These are phyloP conservation scores for Laupala kohalensis DNA, from an alignment of 1,140 invertebrate species.

Conservation along the genomic window DNA sequence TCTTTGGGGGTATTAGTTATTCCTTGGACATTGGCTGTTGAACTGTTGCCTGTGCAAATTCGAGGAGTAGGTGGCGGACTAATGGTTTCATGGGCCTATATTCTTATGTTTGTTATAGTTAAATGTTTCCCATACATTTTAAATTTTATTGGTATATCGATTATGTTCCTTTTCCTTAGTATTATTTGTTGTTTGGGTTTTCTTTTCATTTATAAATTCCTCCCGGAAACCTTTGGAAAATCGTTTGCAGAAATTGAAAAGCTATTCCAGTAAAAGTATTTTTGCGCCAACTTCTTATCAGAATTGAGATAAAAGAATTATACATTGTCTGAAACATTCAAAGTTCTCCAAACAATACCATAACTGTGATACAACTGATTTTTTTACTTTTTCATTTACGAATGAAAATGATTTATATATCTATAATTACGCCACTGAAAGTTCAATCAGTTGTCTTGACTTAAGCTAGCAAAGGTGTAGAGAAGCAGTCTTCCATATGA, in stretches of 20 bases:
- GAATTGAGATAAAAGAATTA: too few relatives aligned
- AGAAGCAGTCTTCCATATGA: too few relatives aligned
- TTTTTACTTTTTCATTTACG: too few relatives aligned
- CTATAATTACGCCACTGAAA: too few relatives aligned
- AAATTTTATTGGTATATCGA: constrained; percentile 32
- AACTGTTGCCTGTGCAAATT: constrained; percentile 38
- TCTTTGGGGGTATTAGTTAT: constrained; percentile 40
- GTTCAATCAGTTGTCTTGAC: too few relatives aligned
- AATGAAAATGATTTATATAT: too few relatives aligned
- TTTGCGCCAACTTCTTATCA: too few relatives aligned
- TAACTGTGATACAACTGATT: too few relatives aligned
- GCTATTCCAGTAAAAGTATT: constrained; percentile 20
- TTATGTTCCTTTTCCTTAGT: constrained; percentile 47
- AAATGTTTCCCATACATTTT: constrained; percentile 44
- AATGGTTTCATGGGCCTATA: constrained; percentile 43
- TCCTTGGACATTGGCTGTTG: constrained; percentile 47
- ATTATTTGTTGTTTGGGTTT: constrained; percentile 42
- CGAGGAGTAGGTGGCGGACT: constrained; percentile 37
- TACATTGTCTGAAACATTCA: too few relatives aligned
- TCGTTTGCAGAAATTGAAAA: constrained; percentile 40
- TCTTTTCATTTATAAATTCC: constrained; percentile 39
- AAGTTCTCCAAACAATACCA: too few relatives aligned
- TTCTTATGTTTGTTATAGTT: constrained; percentile 47
- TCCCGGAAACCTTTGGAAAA: constrained; percentile 59
- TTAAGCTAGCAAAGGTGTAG: too few relatives aligned